Evolutionary conservation across 2,797 vertebrate species (phyloP).

Genomic region (Podargus strigoides): DNA sequence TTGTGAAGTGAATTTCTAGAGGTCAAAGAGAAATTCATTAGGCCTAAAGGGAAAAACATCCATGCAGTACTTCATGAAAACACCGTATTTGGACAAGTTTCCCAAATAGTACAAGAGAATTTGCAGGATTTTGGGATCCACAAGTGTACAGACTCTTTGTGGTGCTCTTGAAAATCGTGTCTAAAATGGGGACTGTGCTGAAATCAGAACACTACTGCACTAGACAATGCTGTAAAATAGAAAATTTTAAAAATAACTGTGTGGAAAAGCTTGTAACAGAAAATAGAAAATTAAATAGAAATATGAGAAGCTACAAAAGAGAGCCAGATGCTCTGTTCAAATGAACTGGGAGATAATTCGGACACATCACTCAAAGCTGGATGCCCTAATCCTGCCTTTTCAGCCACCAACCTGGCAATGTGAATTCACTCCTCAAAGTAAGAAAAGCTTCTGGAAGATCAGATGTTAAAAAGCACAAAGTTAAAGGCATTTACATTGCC

Average conservation of each 20-base stretch:
- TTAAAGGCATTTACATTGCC: neutral
- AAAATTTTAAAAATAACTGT: no score
- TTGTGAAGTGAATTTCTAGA: neutral
- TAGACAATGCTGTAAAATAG: neutral
- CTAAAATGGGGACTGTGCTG: fast-evolving
- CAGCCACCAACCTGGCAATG: neutral
- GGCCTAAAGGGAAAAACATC: neutral
- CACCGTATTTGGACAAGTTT: neutral
- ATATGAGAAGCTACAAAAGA: neutral
- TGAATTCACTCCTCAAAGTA: neutral
- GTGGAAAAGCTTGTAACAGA: neutral
- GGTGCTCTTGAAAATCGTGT: neutral
- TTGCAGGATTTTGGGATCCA: neutral
- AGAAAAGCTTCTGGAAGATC: neutral
- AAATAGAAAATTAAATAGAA: neutral
- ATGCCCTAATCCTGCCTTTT: neutral
- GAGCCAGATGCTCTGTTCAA: neutral
- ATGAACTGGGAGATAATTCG: neutral
- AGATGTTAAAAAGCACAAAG: neutral
- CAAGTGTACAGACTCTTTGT: neutral
- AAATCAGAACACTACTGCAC: neutral
- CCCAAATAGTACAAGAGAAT: neutral
- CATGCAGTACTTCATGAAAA: neutral
- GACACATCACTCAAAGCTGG: neutral
- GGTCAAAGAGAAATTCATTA: neutral